A percentile compares a stretch with the other conserved stretches of the same genome.
These are phyloP conservation scores for Aelia acuminata DNA, from an alignment of 2,888 invertebrate genomes.

Conservation along the genomic window DNA sequence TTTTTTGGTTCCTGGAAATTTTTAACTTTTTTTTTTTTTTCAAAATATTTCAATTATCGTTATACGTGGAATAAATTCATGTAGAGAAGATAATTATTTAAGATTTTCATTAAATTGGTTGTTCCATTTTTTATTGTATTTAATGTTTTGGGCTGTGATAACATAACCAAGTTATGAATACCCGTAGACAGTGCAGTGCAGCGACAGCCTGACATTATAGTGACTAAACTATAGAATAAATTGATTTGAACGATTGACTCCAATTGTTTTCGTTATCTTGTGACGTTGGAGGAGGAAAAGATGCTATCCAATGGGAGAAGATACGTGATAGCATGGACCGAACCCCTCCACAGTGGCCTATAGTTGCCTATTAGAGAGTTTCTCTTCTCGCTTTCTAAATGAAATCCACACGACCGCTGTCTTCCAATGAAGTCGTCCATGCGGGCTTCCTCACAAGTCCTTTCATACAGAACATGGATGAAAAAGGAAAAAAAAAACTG, in stretches of 20 bases:
- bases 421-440: not conserved
- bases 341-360: not conserved
- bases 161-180: not conserved
- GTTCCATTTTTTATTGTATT: too few species aligned
- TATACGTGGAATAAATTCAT: too few species aligned
- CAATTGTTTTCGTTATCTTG: not conserved
- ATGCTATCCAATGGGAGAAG: not conserved
- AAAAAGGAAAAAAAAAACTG: not conserved
- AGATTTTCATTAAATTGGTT: too few species aligned
- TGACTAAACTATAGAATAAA: not conserved
- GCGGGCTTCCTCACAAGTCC: not conserved
- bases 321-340: not conserved
- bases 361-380: not conserved
- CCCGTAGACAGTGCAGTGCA: not conserved
- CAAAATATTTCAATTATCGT: too few species aligned
- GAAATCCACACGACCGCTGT: not conserved
- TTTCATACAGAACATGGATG: not conserved
- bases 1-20: too few species aligned
- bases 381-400: not conserved
- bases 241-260: not conserved
- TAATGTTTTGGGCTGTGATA: too few species aligned
- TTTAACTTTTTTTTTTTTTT: too few species aligned
- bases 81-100: too few species aligned
- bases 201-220: not conserved
- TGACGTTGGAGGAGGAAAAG: not conserved